phyloP scores from a whole-genome alignment of 2,888 invertebrate species.

The Tipula vernalis region DNA sequence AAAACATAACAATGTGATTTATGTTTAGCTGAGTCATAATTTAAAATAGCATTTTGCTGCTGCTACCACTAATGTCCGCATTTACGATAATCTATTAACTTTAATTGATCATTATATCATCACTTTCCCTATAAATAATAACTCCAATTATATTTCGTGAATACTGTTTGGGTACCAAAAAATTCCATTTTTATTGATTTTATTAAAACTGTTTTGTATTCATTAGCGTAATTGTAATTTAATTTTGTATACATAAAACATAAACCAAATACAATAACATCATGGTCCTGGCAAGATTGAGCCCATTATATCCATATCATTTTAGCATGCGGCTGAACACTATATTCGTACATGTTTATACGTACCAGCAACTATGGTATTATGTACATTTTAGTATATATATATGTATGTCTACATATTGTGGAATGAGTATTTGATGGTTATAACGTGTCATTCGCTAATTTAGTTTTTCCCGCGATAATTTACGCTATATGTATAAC shows the following conservation, averaged over 20 bases:
- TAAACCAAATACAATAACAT: not conserved
- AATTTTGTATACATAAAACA: not conserved
- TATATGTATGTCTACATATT: not conserved
- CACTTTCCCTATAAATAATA: too few relatives aligned
- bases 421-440: not conserved
- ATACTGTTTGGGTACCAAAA: not conserved
- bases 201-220: not conserved
- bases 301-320: not conserved
- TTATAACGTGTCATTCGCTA: not conserved
- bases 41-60: not conserved
- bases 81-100: too few relatives aligned
- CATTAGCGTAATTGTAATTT: not conserved
- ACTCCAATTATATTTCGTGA: too few relatives aligned
- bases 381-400: not conserved
- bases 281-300: not conserved
- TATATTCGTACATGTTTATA: not conserved
- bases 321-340: not conserved
- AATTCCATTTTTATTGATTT: not conserved
- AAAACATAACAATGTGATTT: not conserved
- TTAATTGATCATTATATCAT: too few relatives aligned
- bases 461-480: not conserved
- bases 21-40: not conserved
- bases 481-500: not conserved
- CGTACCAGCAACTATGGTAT: not conserved
- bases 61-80: not conserved